Conservation (phyloP, 2,113 vertebrate species). For the Oryzias curvinotus region DNA sequence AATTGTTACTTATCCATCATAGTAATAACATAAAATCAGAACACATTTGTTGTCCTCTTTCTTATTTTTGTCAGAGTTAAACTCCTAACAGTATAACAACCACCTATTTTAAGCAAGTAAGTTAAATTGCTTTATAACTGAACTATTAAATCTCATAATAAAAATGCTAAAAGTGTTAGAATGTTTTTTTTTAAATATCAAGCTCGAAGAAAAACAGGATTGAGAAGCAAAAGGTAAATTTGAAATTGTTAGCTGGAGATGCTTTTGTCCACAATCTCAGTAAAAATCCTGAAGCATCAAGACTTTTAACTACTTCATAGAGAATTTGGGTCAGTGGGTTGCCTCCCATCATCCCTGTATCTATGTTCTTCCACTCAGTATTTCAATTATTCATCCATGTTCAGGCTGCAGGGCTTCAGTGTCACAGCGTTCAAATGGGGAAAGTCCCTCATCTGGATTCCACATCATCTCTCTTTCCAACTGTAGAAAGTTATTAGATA, state of each 20-base stretch:
- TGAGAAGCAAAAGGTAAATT: neutral
- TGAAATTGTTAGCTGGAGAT: neutral
- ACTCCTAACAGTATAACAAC: too few species aligned
- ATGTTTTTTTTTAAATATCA: slow-evolving; percentile 15
- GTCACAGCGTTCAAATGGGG: slow-evolving; percentile 28
- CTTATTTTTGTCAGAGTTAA: too few species aligned
- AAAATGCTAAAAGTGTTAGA: too few species aligned
- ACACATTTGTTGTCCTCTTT: too few species aligned
- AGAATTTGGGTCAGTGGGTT: slow-evolving; percentile 70
- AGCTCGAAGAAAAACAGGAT: slow-evolving; percentile 1
- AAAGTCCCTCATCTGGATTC: slow-evolving; percentile 20
- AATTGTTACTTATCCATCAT: too few species aligned
- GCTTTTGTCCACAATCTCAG: neutral
- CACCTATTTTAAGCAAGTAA: too few species aligned
- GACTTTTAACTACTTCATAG: slow-evolving; percentile 20
- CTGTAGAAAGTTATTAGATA: too few species aligned
- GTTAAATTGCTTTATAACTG: too few species aligned
- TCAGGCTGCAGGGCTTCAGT: slow-evolving; percentile 21
- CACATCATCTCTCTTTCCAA: neutral
- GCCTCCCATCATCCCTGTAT: slow-evolving; percentile 46
- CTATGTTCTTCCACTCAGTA: slow-evolving; percentile 36
- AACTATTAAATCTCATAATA: too few species aligned
- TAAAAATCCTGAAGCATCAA: slow-evolving; percentile 4
- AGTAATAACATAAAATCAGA: too few species aligned
- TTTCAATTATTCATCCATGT: slow-evolving; percentile 67